Conservation (phyloP, 2,113 vertebrate genomes). For the Ursus arctos region DNA sequence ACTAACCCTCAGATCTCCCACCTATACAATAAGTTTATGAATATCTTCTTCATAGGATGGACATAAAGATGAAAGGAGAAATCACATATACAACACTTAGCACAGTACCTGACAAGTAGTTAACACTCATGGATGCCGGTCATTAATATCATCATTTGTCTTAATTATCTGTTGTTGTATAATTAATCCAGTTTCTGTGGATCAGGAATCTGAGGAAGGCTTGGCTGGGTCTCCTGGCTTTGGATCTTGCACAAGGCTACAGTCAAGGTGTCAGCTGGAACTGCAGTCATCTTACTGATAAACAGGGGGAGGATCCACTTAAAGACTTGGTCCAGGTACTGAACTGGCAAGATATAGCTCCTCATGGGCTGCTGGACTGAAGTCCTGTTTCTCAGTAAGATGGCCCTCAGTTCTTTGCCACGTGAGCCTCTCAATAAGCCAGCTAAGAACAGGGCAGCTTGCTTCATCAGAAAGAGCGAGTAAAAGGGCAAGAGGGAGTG, state of each 20-base stretch:
- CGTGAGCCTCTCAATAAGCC: background rate
- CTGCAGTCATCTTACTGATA: background rate
- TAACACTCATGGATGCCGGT: background rate
- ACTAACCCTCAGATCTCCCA: background rate
- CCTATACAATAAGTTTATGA: background rate
- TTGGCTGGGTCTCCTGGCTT: background rate
- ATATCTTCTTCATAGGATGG: background rate
- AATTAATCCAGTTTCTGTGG: slow-evolving; percentile 45
- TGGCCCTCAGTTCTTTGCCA: background rate
- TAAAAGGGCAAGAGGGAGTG: background rate
- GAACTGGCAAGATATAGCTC: background rate
- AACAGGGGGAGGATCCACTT: background rate
- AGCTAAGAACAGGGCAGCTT: background rate
- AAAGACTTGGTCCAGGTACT: background rate
- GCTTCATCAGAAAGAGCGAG: background rate
- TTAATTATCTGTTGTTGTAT: background rate
- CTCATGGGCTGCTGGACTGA: background rate
- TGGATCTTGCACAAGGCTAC: background rate
- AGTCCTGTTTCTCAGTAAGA: background rate
- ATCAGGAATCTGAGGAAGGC: background rate
- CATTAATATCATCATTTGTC: slow-evolving; percentile 31
- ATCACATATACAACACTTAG: background rate
- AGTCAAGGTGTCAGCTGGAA: background rate
- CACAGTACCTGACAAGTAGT: background rate
- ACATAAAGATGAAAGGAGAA: slow-evolving; percentile 17